Evolutionary conservation across 2,113 vertebrate genomes (phyloP).

Genomic region (Coryphaenoides rupestris): DNA sequence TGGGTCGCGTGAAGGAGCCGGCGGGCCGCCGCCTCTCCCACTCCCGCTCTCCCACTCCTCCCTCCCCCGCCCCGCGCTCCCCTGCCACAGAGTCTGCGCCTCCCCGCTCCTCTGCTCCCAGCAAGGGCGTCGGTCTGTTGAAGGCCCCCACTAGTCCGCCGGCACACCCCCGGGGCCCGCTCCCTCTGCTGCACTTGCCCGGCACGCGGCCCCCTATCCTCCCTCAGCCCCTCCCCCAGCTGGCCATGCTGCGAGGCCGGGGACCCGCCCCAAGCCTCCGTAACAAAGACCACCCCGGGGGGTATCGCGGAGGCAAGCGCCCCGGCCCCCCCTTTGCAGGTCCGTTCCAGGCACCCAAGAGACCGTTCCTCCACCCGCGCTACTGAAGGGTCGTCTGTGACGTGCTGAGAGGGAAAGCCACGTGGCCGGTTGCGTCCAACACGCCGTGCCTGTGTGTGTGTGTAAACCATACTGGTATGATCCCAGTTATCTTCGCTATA

Average conservation of each 20-base stretch:
- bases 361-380: conserved; percentile 89
- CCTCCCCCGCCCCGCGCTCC: conserved; percentile 56
- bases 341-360: conserved; percentile 85
- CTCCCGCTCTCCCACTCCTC: conserved; percentile 46
- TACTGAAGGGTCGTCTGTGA: conserved; percentile 77
- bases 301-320: conserved; percentile 79
- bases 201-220: conserved; percentile 73
- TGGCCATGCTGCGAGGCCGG: conserved; percentile 65
- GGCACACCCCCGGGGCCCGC: conserved; percentile 28
- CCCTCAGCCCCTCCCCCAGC: conserved; percentile 70
- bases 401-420: conserved; percentile 45
- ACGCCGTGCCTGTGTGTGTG: conserved; percentile 55
- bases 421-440: conserved; percentile 34
- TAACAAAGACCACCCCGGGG: conserved; percentile 74
- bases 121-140: conserved; percentile 35
- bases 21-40: conserved; percentile 41
- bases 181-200: conserved; percentile 59
- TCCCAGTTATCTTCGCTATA: conserved; percentile 54
- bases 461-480: conserved; percentile 68
- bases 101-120: conserved; percentile 7
- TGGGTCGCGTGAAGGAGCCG: conserved; percentile 75
- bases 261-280: conserved; percentile 68
- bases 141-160: conserved; percentile 52
- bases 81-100: conserved; percentile 57
- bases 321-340: conserved; percentile 76